phyloP scores from a whole-genome alignment of 2,888 invertebrate genomes.

The Danaus chrysippus region DNA sequence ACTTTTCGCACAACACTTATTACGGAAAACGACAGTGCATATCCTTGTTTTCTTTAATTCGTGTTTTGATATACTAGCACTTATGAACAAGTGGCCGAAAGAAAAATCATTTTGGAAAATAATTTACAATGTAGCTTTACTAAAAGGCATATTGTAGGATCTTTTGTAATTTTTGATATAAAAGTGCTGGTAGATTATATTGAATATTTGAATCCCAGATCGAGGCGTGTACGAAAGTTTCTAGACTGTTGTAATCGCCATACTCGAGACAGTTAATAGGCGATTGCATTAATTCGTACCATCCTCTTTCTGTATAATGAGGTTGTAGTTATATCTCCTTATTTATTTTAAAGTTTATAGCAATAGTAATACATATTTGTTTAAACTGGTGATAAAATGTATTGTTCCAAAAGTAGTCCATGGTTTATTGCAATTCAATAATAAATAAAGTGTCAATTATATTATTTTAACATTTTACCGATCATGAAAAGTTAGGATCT shows the following conservation, averaged over 20 bases:
- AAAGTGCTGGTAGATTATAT: constrained; percentile 71
- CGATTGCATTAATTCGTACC: constrained; percentile 74
- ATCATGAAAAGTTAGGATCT: constrained; percentile 52
- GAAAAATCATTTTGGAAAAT: constrained; percentile 67
- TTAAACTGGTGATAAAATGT: constrained; percentile 47
- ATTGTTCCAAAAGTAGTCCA: constrained; percentile 40
- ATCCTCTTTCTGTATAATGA: constrained; percentile 64
- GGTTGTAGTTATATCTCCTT: constrained; percentile 75
- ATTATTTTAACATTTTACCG: constrained; percentile 57
- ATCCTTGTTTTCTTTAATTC: constrained; percentile 72
- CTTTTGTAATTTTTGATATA: constrained; percentile 77
- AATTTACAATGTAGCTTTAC: constrained; percentile 62
- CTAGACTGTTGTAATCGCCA: constrained; percentile 58
- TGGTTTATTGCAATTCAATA: constrained; percentile 31
- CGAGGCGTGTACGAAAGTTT: constrained; percentile 71
- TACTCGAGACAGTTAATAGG: constrained; percentile 43
- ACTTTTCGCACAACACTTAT: constrained; percentile 63
- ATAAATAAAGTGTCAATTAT: constrained; percentile 40
- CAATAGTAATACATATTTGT: constrained; percentile 58
- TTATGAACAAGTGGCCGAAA: constrained; percentile 62
- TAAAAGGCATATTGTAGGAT: constrained; percentile 64
- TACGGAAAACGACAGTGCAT: constrained; percentile 65
- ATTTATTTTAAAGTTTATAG: constrained; percentile 75
- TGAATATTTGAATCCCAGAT: constrained; percentile 52
- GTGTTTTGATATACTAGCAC: constrained; percentile 65